These are phyloP conservation scores for Temnothorax curvispinosus DNA, from an alignment of 1,140 invertebrate species.

Conservation along the genomic window DNA sequence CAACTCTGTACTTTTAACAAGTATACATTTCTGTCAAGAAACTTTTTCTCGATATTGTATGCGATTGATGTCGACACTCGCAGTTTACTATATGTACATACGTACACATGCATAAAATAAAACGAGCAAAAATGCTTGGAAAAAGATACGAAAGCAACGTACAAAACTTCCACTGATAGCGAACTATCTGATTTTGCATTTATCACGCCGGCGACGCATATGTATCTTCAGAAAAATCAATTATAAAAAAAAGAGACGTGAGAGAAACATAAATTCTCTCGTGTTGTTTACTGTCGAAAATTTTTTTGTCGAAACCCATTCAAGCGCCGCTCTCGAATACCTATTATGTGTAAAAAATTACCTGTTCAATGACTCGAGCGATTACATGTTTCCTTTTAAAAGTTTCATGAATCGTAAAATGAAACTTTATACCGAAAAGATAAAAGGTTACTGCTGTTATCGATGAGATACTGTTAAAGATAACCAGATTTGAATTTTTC, in stretches of 20 bases:
- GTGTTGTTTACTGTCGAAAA: not conserved
- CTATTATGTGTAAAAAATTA: not conserved
- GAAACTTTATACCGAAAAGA: not conserved
- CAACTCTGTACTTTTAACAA: not conserved
- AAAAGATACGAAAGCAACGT: slow-evolving; percentile 5
- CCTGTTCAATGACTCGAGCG: not conserved
- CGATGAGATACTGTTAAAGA: not conserved
- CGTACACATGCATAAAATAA: not conserved
- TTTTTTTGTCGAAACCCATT: not conserved
- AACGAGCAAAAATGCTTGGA: slow-evolving; percentile 10
- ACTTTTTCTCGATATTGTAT: not conserved
- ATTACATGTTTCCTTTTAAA: not conserved
- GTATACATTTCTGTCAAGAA: not conserved
- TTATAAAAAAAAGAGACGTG: slow-evolving; percentile 4
- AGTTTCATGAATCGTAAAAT: not conserved
- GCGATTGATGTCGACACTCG: not conserved
- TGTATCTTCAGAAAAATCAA: slow-evolving; percentile 8
- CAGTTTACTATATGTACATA: not conserved
- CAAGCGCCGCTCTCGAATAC: not conserved
- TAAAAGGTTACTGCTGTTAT: not conserved
- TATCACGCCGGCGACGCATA: not conserved
- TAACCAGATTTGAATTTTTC: not conserved
- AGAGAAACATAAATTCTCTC: not conserved
- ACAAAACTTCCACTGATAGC: not conserved
- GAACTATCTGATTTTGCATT: slow-evolving; percentile 29